Conservation (phyloP, 1,140 invertebrate species). For the Drosophila nebulosa region DNA sequence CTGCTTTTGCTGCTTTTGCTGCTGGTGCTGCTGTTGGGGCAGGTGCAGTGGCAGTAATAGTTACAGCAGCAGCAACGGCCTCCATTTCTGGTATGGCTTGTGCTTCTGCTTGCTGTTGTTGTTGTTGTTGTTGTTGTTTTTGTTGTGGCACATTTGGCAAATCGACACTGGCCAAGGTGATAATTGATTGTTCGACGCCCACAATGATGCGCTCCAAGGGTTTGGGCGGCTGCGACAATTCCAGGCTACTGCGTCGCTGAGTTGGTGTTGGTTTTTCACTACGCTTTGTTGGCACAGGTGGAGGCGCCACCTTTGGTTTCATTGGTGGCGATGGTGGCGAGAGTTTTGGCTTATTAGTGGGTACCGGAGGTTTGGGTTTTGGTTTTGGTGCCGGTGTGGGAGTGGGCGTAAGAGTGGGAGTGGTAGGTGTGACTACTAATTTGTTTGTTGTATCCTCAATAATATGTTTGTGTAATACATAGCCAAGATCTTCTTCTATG, state of each 20-base stretch:
- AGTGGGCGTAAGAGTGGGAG: no score
- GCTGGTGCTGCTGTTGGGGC: neutral
- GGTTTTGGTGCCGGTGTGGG: conserved; percentile 13
- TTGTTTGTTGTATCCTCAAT: conserved; percentile 32
- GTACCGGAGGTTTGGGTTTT: conserved; percentile 49
- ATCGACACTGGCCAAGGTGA: conserved; percentile 69
- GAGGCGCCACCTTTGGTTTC: conserved; percentile 56
- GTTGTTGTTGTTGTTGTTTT: no score
- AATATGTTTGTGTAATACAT: conserved; percentile 73
- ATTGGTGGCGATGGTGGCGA: conserved; percentile 13
- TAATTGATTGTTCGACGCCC: conserved; percentile 63
- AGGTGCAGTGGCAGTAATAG: neutral
- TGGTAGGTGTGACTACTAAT: neutral
- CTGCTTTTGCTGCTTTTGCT: neutral
- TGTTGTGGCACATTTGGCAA: conserved; percentile 51
- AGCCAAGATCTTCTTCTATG: conserved; percentile 60
- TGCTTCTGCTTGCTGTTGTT: neutral
- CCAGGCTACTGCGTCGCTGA: conserved; percentile 60
- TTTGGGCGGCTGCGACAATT: conserved; percentile 35
- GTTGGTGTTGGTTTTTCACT: conserved; percentile 59
- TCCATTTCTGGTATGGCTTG: neutral
- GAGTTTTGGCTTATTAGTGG: conserved; percentile 57
- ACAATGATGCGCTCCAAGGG: conserved; percentile 74
- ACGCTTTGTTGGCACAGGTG: conserved; percentile 69
- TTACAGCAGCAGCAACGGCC: neutral